Evolutionary conservation across 2,113 vertebrate genomes (phyloP), one percentile per base, ranked within the genome.

Genomic region (Zapornia atra): DNA sequence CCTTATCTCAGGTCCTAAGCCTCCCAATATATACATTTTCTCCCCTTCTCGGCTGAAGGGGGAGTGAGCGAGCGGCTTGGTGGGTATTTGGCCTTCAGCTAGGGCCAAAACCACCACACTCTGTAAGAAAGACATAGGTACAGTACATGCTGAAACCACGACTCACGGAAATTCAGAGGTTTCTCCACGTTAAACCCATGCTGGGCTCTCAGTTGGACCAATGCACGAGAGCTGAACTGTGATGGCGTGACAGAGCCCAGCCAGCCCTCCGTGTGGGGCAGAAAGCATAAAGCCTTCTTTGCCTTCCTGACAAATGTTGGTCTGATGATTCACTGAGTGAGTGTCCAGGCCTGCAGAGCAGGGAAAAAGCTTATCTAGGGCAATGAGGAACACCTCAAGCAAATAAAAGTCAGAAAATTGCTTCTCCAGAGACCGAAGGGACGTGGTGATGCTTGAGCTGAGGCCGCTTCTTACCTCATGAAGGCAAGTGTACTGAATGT

Each of bases 401-500:
- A 86, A 76, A 82, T 4, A 69, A 73, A 92, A 25, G 36, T 81
- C 20, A 73, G 72, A 77, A 81, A 46, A 63, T 11, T 15, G 6
- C 11, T 86, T 75, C 20, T 82, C 77, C 31, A 44, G 46, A 2
- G 65, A 70, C n/a, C 81, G 48, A 76, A 83, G 9, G 44, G 61
- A 71, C 6, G 29, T 3, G 6, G 17, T 21, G 38, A 50, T 25
- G 25, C 29, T 15, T 10, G 60, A 90, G 54, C 13, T 73, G 50
- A 82, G 61, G 4, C 16, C 3, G 5, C 48, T 88, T 68, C 97
- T 98, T 98, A 99, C 99, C 99, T 99, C 99, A 53, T 99, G 99
- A 94, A 99, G 98, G 96, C 99, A 99, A 29, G 99, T 99, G 96
- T 99, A 99, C 97, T 99, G 99, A 85, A 99, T 97, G 3, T 99